A percentile compares a stretch with the other conserved stretches of the same genome.
phyloP scores from a whole-genome alignment of 2,113 vertebrate species.

The Myocastor coypus region DNA sequence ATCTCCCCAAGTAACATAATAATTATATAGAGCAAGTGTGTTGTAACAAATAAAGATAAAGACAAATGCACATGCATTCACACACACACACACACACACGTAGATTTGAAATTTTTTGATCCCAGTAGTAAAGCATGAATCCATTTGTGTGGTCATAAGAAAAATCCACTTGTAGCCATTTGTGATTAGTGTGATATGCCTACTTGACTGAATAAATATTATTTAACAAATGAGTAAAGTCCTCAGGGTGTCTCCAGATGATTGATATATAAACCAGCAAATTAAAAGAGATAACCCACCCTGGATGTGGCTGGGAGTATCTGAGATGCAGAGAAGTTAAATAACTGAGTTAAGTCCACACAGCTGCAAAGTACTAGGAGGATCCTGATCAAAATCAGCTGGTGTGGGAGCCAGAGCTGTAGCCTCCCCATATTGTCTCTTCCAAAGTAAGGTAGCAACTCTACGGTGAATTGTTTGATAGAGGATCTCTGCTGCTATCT shows the following conservation, averaged over 20 bases:
- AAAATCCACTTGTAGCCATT: background rate
- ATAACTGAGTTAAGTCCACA: background rate
- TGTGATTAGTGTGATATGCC: background rate
- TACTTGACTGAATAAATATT: background rate
- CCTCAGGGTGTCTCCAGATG: background rate
- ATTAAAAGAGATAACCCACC: background rate
- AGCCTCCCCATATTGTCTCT: background rate
- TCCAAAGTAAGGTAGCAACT: background rate
- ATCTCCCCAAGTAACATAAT: background rate
- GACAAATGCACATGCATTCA: background rate
- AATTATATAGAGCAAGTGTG: background rate
- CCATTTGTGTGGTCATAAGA: background rate
- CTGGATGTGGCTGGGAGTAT: background rate
- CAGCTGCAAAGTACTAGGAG: background rate
- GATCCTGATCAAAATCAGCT: background rate
- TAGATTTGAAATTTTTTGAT: background rate
- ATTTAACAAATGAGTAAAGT: background rate
- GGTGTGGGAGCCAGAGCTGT: background rate
- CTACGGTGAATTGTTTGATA: background rate
- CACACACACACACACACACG: background rate
- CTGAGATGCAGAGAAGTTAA: background rate
- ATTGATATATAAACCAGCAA: background rate
- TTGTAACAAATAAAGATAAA: background rate
- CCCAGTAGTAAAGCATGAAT: accelerated
- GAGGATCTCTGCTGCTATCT: background rate